phyloP scores from a whole-genome alignment of 2,797 vertebrate genomes.

The Parambassis ranga region DNA sequence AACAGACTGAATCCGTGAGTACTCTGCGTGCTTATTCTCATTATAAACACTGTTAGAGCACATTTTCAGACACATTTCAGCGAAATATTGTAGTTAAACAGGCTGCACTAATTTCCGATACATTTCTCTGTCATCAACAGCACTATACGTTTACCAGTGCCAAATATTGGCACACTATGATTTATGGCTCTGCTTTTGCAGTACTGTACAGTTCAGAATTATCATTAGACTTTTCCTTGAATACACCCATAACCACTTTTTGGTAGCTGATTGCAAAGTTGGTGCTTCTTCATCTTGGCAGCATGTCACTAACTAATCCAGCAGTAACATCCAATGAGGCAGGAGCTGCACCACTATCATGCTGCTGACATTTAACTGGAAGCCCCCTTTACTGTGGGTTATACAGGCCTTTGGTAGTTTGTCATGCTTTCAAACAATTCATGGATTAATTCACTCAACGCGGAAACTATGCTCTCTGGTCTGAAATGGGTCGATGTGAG shows the following conservation, averaged over 20 bases:
- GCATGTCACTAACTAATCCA: slow-evolving; percentile 37
- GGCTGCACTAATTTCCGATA: no score
- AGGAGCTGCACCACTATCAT: slow-evolving; percentile 45
- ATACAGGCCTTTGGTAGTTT: slow-evolving; percentile 47
- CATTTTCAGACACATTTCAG: no score
- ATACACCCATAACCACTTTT: background rate
- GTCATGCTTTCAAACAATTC: slow-evolving; percentile 62
- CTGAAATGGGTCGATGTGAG: slow-evolving; percentile 63
- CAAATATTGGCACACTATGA: no score
- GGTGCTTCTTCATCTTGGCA: slow-evolving; percentile 21
- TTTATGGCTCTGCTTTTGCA: no score
- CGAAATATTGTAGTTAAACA: no score
- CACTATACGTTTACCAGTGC: no score
- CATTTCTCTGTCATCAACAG: no score
- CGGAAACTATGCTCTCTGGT: slow-evolving; percentile 39
- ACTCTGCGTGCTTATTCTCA: slow-evolving; percentile 2
- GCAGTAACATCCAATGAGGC: slow-evolving; percentile 17
- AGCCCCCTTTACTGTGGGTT: slow-evolving; percentile 13
- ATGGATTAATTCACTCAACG: slow-evolving; percentile 55
- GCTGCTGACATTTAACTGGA: slow-evolving; percentile 62
- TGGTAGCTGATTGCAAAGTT: background rate
- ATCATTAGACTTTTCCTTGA: no score
- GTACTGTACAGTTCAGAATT: no score
- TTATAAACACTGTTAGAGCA: no score
- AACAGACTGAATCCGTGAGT: slow-evolving; percentile 24